Conservation (phyloP, 2,888 invertebrate species). For the Agonopterix arenella region DNA sequence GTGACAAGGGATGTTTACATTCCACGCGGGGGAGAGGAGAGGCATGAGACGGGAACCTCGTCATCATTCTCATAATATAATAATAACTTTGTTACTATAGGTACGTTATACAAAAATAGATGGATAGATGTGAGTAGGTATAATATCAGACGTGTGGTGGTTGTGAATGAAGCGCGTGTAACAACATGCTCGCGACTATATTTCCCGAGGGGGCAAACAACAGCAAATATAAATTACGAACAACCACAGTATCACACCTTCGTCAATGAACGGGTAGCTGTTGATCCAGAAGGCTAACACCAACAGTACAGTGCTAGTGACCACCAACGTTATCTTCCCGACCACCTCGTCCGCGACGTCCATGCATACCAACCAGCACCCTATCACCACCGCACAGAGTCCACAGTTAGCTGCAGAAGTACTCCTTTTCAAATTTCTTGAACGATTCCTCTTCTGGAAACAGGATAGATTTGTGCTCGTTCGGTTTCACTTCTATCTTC, state of each 20-base stretch:
- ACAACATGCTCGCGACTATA: too few species aligned
- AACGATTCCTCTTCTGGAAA: constrained; percentile 82
- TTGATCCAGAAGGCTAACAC: constrained; percentile 82
- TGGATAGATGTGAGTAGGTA: too few species aligned
- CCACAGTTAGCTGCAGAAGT: constrained; percentile 65
- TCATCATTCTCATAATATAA: too few species aligned
- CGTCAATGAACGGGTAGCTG: constrained; percentile 81
- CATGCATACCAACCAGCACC: constrained; percentile 51
- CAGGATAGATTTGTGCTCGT: constrained; percentile 72
- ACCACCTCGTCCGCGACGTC: constrained; percentile 73
- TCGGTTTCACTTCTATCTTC: constrained; percentile 46
- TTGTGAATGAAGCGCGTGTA: too few species aligned
- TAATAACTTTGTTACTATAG: too few species aligned
- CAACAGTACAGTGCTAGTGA: constrained; percentile 68
- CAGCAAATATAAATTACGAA: too few species aligned
- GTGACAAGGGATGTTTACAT: too few species aligned
- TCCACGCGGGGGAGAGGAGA: too few species aligned
- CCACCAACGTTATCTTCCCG: constrained; percentile 76
- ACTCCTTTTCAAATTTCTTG: constrained; percentile 80
- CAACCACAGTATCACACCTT: constrained; percentile 46
- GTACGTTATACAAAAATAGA: too few species aligned
- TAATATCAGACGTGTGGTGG: too few species aligned
- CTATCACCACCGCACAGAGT: neutral
- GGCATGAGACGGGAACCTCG: too few species aligned
- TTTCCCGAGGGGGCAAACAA: too few species aligned